These are phyloP conservation scores for Plodia interpunctella DNA, from an alignment of 1,140 invertebrate genomes.

Conservation along the genomic window DNA sequence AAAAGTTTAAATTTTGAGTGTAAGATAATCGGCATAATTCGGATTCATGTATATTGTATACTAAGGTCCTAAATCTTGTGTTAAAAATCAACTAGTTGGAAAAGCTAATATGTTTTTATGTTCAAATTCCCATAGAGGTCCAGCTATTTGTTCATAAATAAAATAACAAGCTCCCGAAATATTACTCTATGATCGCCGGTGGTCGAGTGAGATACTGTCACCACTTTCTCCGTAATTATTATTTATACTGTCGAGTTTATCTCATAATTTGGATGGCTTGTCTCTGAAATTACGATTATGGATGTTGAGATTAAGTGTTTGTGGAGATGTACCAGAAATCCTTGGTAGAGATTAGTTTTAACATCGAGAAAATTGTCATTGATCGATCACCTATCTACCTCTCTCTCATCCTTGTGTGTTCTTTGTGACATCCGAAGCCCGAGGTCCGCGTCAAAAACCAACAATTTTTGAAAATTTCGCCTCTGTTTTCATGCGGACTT, in stretches of 20 bases:
- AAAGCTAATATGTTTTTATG: too few relatives aligned
- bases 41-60: too few relatives aligned
- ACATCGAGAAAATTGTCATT: not conserved
- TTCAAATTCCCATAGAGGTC: too few relatives aligned
- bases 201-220: not conserved
- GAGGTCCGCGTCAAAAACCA: too few relatives aligned
- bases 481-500: too few relatives aligned
- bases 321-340: not conserved
- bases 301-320: not conserved
- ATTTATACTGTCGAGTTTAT: slow-evolving; percentile 4
- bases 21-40: too few relatives aligned
- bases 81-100: too few relatives aligned
- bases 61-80: too few relatives aligned
- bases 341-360: not conserved
- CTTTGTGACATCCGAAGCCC: too few relatives aligned
- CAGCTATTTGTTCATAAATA: not conserved
- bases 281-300: not conserved
- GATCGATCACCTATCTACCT: not conserved
- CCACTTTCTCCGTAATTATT: slow-evolving; percentile 7
- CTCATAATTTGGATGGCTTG: slow-evolving; percentile 4
- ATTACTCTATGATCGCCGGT: not conserved
- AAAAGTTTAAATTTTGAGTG: too few relatives aligned
- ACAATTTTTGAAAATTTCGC: too few relatives aligned
- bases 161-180: not conserved
- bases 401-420: too few relatives aligned